Conservation (phyloP, 2,888 invertebrate genomes). For the Drosophila affinis region DNA sequence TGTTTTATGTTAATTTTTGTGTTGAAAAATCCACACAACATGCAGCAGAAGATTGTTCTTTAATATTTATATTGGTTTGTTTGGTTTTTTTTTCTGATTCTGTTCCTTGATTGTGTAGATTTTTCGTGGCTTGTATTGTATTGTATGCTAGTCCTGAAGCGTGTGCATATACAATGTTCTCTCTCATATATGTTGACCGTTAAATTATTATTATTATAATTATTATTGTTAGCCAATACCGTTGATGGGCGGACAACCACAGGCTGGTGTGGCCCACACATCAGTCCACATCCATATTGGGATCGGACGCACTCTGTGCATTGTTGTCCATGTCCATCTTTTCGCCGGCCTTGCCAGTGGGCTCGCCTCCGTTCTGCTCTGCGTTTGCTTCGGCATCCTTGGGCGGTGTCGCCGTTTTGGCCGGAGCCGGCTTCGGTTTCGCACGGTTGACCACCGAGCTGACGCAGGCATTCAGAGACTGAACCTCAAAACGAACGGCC, state of each 20-base stretch:
- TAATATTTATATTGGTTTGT: conserved; percentile 33
- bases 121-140: conserved; percentile 13
- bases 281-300: conserved; percentile 83
- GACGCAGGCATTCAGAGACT: conserved; percentile 85
- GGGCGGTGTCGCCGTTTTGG: conserved; percentile 70
- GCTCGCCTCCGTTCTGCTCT: conserved; percentile 67
- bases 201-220: conserved; percentile 37
- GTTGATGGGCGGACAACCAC: conserved; percentile 38
- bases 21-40: conserved; percentile 37
- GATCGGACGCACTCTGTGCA: conserved; percentile 69
- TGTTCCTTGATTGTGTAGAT: conserved; percentile 18
- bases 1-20: conserved; percentile 43
- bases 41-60: conserved; percentile 47
- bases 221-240: conserved; percentile 51
- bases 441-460: conserved; percentile 94
- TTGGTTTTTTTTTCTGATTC: conserved; percentile 15
- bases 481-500: conserved; percentile 91
- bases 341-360: conserved; percentile 54
- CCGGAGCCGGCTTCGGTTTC: conserved; percentile 90
- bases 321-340: conserved; percentile 69
- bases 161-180: conserved; percentile 57
- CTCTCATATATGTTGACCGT: conserved; percentile 37
- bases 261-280: conserved; percentile 1
- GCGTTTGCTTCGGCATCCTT: conserved; percentile 64
- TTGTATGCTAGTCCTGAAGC: conserved; percentile 49